Evolutionary conservation across 1,140 invertebrate species (phyloP).

Genomic region (Drosophila elegans): DNA sequence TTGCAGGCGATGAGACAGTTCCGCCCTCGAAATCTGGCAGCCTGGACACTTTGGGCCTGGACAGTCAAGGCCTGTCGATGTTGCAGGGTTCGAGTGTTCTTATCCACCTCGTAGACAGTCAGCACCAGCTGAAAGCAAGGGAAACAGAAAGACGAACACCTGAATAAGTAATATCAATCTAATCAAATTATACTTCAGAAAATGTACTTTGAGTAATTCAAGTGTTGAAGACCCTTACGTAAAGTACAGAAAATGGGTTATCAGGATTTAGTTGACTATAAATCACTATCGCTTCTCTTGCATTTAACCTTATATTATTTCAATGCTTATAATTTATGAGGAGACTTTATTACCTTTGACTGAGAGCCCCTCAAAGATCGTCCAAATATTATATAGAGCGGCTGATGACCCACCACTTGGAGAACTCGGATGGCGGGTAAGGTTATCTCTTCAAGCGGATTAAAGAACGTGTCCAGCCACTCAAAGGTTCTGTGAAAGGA

Average conservation of each 20-base stretch:
- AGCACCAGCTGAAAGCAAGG: conserved; percentile 37
- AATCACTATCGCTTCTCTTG: too few species aligned
- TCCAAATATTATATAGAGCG: conserved; percentile 61
- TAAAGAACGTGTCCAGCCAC: conserved; percentile 76
- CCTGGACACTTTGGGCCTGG: conserved; percentile 44
- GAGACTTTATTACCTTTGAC: conserved; percentile 40
- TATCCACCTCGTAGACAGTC: conserved; percentile 56
- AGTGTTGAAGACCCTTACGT: too few species aligned
- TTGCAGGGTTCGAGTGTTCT: conserved; percentile 28
- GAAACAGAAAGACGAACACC: too few species aligned
- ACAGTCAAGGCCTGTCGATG: conserved; percentile 64
- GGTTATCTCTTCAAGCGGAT: conserved; percentile 68
- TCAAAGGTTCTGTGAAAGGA: conserved; percentile 62
- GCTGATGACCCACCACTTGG: conserved; percentile 56
- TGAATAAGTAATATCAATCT: too few species aligned
- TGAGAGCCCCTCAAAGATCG: conserved; percentile 49
- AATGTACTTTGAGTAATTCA: too few species aligned
- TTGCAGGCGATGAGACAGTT: conserved; percentile 68
- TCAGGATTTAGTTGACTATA: too few species aligned
- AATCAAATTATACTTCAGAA: too few species aligned
- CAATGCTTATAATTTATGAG: too few species aligned
- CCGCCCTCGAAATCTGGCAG: conserved; percentile 51
- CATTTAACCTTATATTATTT: too few species aligned
- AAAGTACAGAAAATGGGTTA: too few species aligned
- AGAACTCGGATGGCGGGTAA: conserved; percentile 60